These are phyloP conservation scores for Balearica regulorum DNA, from an alignment of 2,797 vertebrate species.

Conservation along the genomic window DNA sequence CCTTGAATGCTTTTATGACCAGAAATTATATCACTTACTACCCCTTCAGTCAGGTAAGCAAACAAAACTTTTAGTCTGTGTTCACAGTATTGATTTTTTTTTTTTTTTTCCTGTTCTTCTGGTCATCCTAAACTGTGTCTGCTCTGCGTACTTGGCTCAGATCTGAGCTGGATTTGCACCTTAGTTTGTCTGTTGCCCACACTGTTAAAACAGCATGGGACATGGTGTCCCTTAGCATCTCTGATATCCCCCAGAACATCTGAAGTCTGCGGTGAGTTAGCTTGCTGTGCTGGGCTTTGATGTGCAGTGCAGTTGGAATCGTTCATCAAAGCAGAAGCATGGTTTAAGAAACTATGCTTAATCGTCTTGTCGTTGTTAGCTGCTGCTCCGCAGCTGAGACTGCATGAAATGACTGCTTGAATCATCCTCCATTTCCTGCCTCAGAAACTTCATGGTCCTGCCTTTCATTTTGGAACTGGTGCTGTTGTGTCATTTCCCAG, in stretches of 20 bases:
- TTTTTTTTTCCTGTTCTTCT: neutral
- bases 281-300: constrained; percentile 21
- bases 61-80: neutral
- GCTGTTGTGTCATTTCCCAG: neutral
- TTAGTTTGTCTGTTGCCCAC: neutral
- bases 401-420: neutral
- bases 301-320: neutral
- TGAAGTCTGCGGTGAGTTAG: neutral
- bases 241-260: neutral
- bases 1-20: neutral
- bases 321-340: neutral
- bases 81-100: neutral
- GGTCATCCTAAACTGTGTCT: neutral
- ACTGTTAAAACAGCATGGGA: neutral
- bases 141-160: neutral
- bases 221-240: neutral
- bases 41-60: neutral
- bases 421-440: constrained; percentile 62
- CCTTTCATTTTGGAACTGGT: constrained; percentile 52
- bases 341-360: neutral
- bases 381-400: neutral
- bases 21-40: neutral
- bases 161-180: neutral
- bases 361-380: neutral
- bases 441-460: constrained; percentile 27